Conservation (phyloP, 1,140 invertebrate species). For the Pissodes strobi region DNA sequence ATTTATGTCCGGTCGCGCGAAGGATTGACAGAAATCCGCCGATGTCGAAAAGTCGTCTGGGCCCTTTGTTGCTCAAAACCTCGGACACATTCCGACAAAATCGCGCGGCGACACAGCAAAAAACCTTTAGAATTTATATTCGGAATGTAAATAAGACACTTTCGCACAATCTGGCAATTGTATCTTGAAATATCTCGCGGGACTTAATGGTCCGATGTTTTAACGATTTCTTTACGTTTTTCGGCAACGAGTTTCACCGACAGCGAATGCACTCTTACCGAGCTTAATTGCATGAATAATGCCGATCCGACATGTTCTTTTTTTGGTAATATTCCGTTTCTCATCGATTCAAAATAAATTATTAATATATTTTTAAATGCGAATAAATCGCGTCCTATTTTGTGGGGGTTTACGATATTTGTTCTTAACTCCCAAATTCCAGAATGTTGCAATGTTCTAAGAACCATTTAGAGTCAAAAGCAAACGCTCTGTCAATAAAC, state of each 20-base stretch:
- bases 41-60: slow-evolving; percentile 26
- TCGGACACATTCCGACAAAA: slow-evolving; percentile 26
- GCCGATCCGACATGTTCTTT: too few relatives aligned
- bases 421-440: too few relatives aligned
- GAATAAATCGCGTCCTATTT: too few relatives aligned
- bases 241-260: slow-evolving; percentile 17
- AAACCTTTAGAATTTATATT: slow-evolving; percentile 22
- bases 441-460: too few relatives aligned
- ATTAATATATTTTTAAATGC: too few relatives aligned
- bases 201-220: slow-evolving; percentile 27
- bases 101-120: slow-evolving; percentile 24
- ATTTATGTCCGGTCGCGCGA: slow-evolving; percentile 27
- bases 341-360: too few relatives aligned
- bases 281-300: slow-evolving; percentile 20
- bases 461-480: too few relatives aligned
- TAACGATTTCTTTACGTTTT: slow-evolving; percentile 29
- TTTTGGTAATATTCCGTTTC: too few relatives aligned
- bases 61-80: slow-evolving; percentile 15
- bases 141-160: slow-evolving; percentile 34
- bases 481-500: too few relatives aligned
- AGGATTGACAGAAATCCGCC: slow-evolving; percentile 31
- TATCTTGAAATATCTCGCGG: slow-evolving; percentile 27
- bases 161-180: slow-evolving; percentile 33
- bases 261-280: slow-evolving; percentile 14
- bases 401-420: too few relatives aligned